These are phyloP conservation scores for Lymantria monacha DNA, from an alignment of 2,888 invertebrate species.

Conservation along the genomic window DNA sequence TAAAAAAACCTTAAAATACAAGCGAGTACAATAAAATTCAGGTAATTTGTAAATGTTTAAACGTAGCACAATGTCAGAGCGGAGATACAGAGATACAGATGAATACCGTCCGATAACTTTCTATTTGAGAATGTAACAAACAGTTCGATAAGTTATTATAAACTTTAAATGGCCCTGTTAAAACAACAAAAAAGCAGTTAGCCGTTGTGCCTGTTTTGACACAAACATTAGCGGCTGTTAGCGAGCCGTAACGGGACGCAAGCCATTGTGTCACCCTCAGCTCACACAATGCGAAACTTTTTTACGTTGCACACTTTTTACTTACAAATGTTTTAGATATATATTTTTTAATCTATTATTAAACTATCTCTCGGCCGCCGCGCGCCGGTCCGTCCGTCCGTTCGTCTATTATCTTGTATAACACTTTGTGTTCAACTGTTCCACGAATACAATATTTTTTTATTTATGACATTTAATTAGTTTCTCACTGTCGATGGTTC, in stretches of 20 bases:
- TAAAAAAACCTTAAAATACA: too few species aligned
- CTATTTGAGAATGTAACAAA: conserved; percentile 10
- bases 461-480: too few species aligned
- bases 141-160: conserved; percentile 17
- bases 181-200: conserved; percentile 15
- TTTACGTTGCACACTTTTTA: conserved; percentile 6
- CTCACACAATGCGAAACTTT: conserved; percentile 10
- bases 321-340: conserved; percentile 20
- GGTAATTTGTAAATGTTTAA: conserved; percentile 1
- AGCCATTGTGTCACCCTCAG: conserved; percentile 11
- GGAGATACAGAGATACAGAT: background rate
- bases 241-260: conserved; percentile 16
- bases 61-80: background rate
- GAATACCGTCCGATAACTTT: conserved; percentile 1
- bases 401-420: background rate
- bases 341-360: conserved; percentile 10
- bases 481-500: too few species aligned
- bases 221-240: conserved; percentile 17
- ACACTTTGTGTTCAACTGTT: too few species aligned
- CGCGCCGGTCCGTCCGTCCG: too few species aligned
- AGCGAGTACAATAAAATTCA: too few species aligned
- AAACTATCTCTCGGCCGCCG: background rate
- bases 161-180: conserved; percentile 17
- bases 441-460: too few species aligned
- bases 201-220: conserved; percentile 16